Evolutionary conservation across 2,113 vertebrate species (phyloP).

Genomic region (Dicrurus megarhynchus): DNA sequence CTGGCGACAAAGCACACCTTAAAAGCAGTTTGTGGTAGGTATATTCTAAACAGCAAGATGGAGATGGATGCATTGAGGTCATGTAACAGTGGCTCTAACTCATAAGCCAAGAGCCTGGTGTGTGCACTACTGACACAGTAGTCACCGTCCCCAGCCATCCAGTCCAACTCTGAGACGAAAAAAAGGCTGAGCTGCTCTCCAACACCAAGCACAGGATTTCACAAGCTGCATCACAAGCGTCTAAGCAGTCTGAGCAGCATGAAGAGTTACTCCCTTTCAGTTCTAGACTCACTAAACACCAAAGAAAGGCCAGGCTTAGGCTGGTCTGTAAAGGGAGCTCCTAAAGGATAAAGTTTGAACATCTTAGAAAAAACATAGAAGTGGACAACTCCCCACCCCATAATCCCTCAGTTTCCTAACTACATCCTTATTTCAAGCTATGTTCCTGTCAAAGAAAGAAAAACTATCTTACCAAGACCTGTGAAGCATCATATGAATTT

Average conservation of each 20-base stretch:
- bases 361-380: background rate
- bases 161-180: background rate
- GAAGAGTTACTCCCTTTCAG: background rate
- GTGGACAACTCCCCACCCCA: accelerated
- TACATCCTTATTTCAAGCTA: background rate
- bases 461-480: background rate
- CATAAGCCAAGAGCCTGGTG: accelerated
- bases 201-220: background rate
- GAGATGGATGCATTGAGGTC: background rate
- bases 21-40: background rate
- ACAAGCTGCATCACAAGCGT: background rate
- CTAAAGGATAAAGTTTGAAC: background rate
- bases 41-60: background rate
- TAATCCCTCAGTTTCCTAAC: background rate
- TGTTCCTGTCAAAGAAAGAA: background rate
- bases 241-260: background rate
- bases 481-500: background rate
- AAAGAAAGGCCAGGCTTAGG: background rate
- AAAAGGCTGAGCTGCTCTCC: background rate
- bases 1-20: background rate
- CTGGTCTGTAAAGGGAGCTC: background rate
- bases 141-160: background rate
- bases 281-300: background rate
- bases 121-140: background rate
- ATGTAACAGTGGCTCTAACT: background rate